phyloP scores from a whole-genome alignment of 2,888 invertebrate species.

The Dicycla oo region DNA sequence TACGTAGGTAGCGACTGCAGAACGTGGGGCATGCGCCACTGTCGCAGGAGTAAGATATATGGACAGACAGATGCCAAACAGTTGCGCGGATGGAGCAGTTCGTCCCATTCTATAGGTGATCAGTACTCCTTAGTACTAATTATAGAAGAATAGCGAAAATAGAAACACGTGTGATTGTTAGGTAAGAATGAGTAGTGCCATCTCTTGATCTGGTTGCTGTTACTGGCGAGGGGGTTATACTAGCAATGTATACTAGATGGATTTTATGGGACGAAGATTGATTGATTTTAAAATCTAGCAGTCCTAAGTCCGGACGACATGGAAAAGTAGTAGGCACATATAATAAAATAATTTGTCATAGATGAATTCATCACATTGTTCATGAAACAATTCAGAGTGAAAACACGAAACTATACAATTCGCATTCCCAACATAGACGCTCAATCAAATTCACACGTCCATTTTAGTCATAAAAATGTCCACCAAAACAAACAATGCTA shows the following conservation, averaged over 20 bases:
- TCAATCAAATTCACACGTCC: conserved; percentile 25
- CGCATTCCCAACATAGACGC: not conserved
- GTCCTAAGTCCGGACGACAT: not conserved
- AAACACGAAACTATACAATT: not conserved
- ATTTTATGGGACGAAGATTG: not conserved
- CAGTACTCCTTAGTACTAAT: conserved; percentile 12
- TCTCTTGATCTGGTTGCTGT: not conserved
- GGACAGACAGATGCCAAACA: conserved; percentile 39
- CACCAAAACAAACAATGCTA: conserved; percentile 47
- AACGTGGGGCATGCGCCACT: conserved; percentile 17
- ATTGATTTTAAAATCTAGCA: not conserved
- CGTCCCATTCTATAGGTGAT: conserved; percentile 24
- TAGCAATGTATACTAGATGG: no score
- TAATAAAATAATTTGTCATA: not conserved
- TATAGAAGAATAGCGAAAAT: conserved; percentile 11
- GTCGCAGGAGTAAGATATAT: conserved; percentile 33
- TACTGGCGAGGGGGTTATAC: not conserved
- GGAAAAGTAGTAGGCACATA: not conserved
- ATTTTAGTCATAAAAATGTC: conserved; percentile 16
- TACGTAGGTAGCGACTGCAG: conserved; percentile 8
- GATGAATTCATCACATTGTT: not conserved
- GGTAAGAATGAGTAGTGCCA: not conserved
- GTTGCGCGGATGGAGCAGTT: conserved; percentile 15
- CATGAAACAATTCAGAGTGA: not conserved
- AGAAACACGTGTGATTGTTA: not conserved